Evolutionary conservation across 2,113 vertebrate species (phyloP).

Genomic region (Chaenogobius annularis): DNA sequence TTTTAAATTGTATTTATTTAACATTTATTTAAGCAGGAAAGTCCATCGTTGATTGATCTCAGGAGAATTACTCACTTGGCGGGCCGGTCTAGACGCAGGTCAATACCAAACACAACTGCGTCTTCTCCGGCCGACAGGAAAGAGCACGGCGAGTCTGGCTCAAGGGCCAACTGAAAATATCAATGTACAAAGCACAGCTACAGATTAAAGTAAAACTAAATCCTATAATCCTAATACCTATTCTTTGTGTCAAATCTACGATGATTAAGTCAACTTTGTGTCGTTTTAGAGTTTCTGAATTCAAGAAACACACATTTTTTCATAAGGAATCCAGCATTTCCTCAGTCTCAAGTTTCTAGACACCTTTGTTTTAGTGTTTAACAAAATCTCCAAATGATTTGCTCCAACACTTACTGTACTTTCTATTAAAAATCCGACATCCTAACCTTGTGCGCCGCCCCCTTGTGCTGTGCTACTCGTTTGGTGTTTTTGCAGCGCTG

Average conservation of each 20-base stretch:
- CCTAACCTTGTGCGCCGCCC: conserved; percentile 91
- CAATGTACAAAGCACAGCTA: conserved; percentile 10
- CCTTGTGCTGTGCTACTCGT: conserved; percentile 93
- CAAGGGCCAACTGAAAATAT: conserved; percentile 85
- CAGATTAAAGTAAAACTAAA: neutral
- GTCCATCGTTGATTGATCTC: neutral
- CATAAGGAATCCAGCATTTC: neutral
- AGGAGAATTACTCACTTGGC: conserved; percentile 84
- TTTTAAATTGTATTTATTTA: too few species aligned
- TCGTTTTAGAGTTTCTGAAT: neutral
- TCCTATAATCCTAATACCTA: too few species aligned
- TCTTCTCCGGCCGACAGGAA: conserved; percentile 97
- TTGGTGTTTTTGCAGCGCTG: conserved; percentile 96
- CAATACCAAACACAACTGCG: conserved; percentile 93
- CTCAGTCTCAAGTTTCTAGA: neutral
- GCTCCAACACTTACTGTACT: too few species aligned
- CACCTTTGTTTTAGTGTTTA: neutral
- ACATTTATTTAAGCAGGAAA: too few species aligned
- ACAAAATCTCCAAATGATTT: neutral
- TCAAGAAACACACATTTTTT: neutral
- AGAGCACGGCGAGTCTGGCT: conserved; percentile 94
- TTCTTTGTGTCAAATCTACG: neutral
- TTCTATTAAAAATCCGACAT: neutral
- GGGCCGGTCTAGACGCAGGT: conserved; percentile 88
- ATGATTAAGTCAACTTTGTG: neutral